Base-by-base conservation (phyloP, 2,888 invertebrate genomes). In the Andrena praecox region DNA sequence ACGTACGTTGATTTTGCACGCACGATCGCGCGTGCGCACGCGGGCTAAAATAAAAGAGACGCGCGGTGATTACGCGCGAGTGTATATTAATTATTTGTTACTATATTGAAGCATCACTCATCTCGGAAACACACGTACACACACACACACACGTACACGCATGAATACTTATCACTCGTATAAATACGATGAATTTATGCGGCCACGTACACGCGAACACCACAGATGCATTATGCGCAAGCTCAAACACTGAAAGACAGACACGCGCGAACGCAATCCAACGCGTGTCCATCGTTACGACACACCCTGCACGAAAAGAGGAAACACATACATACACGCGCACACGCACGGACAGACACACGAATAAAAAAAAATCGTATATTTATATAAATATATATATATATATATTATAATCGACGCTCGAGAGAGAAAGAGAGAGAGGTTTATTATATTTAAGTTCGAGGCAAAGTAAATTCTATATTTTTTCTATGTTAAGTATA, bases 401-500 rank as follows among this genome's bases (percentile, higher is more conserved):
- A 78, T 80, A 84, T 85, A 87, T 85, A 86, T 82, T 87, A 81
- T 77, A 86, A 89, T 90, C 86, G 85, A 89, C 84, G 86, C 86
- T 89, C 86, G 86, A 86, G 80, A 89, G 76, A 77, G 67, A 80
- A 27, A 82, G 69, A 67, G 84, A 87, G 79, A 90, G 82, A 92
- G 84, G 89, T 93, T 92, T 92, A 92, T 93, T 93, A 91, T 91
- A 91, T 93, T 93, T 93, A 92, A 92, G 93, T 93, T 93, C 91
- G 89, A 91, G 89, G 90, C 92, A 93, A 93, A 93, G 90, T 92
- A 89, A 89, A 93, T 93, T 93, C 91, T 93, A 93, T 93, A 93
- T 93, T 93, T 93, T 93, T 93, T 93, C 93, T 93, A 93, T 93
- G 93, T 93, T 93, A 92, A 92, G 92, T 92, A 93, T 93, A 91